Evolutionary conservation across 2,888 invertebrate species (phyloP), one percentile per base, ranked within the genome.

Genomic region (Leptothorax acervorum): DNA sequence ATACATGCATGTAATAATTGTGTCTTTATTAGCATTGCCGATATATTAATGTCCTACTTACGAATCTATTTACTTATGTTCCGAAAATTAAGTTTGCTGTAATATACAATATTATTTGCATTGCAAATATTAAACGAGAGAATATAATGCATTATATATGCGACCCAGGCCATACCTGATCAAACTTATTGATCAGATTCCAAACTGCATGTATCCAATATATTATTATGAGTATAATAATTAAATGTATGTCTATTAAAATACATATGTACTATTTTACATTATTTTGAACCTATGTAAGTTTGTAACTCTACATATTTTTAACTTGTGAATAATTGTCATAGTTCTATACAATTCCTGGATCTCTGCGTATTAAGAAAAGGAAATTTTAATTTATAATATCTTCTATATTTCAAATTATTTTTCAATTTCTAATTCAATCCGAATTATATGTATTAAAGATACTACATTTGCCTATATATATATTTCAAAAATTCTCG

Each of bases 11-110:
- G 12, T 3, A 73, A 57, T 57, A 71, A 53, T 35, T 57, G 12
- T 15, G 3, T 18, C 11, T 51, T 57, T 31, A 31, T 74, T 31
- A 60, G 3, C 28, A 28, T 55, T 39, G n/a, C 18, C n/a, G n/a
- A 55, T 28, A 23, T 39, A 71, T 71, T 39, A 71, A 71, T 55
- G 11, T 0, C 35, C 11, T 70, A 70, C 51, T 35, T 55, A 31
- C 12, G 3, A 39, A 28, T 42, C 3, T 31, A 31, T n/a, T 65
- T 42, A 65, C 23, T 2, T 11, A 15, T 55, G 1, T 28, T 39
- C 12, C 6, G 11, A 39, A 73, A 73, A 28, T 71, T 23, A 9
- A 15, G 12, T 35, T 53, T 23, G 39, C 39, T n/a, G 35, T 4
- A 23, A 6, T 23, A 15, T 15, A 23, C 23, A 35, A 53, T 9